These are phyloP conservation scores for Subanguina moxae DNA, from an alignment of 1,140 invertebrate genomes.

Conservation along the genomic window DNA sequence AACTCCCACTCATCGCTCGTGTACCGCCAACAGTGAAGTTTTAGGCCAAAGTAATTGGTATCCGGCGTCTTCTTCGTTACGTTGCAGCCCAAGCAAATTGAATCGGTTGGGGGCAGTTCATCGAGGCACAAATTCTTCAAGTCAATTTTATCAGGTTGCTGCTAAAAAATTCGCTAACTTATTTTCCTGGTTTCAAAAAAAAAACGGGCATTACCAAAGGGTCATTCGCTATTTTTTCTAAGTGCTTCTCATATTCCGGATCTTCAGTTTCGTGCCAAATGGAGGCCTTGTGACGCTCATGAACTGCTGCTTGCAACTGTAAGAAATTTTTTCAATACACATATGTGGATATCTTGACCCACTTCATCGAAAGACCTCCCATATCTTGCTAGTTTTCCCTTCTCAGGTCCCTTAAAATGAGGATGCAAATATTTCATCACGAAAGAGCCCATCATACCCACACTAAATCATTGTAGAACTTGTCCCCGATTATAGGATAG, in stretches of 20 bases:
- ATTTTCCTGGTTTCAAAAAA: neutral
- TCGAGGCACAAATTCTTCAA: constrained; percentile 6
- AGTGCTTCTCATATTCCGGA: constrained; percentile 38
- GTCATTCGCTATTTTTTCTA: constrained; percentile 14
- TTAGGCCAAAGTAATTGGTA: constrained; percentile 39
- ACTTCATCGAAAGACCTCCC: constrained; percentile 82
- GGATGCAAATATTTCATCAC: constrained; percentile 74
- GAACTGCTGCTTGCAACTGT: neutral
- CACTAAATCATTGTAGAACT: constrained; percentile 5
- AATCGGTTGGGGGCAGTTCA: constrained; percentile 41
- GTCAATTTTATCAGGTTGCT: constrained; percentile 16
- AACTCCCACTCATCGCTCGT: constrained; percentile 47
- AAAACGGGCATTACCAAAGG: neutral
- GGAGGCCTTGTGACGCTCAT: constrained; percentile 24
- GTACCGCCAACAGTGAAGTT: constrained; percentile 52
- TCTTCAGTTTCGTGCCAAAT: constrained; percentile 38
- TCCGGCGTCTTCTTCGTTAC: constrained; percentile 36
- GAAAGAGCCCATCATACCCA: constrained; percentile 23
- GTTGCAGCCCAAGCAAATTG: constrained; percentile 46
- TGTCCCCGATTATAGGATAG: constrained; percentile 9
- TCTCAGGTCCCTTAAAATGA: constrained; percentile 79
- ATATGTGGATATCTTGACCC: neutral
- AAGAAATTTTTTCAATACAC: neutral
- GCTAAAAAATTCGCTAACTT: constrained; percentile 21
- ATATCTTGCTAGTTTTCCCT: constrained; percentile 84